Evolutionary conservation across 2,113 vertebrate genomes (phyloP).

Genomic region (Mirounga angustirostris): DNA sequence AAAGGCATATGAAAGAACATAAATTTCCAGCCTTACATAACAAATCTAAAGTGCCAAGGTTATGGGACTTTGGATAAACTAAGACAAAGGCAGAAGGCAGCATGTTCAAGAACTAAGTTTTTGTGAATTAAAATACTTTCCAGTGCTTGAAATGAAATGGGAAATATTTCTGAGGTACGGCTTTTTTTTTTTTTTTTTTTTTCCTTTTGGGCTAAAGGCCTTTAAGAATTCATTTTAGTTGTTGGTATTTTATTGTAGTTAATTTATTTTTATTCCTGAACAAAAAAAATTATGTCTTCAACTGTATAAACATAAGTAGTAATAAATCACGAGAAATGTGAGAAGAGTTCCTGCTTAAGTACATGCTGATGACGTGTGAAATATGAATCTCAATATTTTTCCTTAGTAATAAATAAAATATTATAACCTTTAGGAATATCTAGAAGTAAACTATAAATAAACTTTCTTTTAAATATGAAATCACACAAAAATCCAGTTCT

Average conservation of each 20-base stretch:
- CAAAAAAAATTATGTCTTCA: conserved; percentile 68
- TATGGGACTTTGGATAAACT: background rate
- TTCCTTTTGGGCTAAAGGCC: background rate
- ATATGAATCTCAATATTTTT: conserved; percentile 75
- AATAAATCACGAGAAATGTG: conserved; percentile 60
- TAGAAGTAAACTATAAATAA: conserved; percentile 53
- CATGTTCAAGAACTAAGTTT: background rate
- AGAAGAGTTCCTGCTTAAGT: conserved; percentile 48
- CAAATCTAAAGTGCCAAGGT: conserved; percentile 6
- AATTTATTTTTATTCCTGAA: conserved; percentile 55
- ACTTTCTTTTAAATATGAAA: conserved; percentile 63
- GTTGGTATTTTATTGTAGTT: conserved; percentile 50
- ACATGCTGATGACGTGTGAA: conserved; percentile 68
- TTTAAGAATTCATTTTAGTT: conserved; percentile 55
- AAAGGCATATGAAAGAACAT: background rate
- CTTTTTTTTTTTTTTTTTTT: background rate
- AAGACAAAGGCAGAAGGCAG: background rate
- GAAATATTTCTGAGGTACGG: background rate
- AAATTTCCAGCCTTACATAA: conserved; percentile 22
- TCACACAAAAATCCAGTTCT: conserved; percentile 37
- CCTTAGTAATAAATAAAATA: conserved; percentile 80
- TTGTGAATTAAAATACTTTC: conserved; percentile 40
- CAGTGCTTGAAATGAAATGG: conserved; percentile 37
- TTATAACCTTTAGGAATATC: conserved; percentile 43
- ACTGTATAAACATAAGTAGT: conserved; percentile 21